Base-by-base conservation (phyloP, 2,113 vertebrate genomes). In the Oreochromis spilurus region DNA sequence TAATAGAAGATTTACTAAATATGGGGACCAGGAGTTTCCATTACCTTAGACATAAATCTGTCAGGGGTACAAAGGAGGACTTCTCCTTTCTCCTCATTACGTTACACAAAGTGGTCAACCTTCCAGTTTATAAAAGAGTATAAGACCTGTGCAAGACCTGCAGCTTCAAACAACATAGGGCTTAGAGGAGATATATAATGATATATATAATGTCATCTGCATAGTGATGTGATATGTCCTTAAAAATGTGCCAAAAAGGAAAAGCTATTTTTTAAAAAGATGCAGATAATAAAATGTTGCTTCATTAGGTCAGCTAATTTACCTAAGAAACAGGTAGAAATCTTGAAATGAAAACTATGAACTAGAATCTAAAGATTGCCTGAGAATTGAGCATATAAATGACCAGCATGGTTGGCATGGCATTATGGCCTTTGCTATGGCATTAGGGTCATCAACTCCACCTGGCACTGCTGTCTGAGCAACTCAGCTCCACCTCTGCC, bases 1-100 rank as follows among this genome's bases (percentile, higher is more conserved):
- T 40, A 11, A 40, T 11, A 40, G 38, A 40, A 40, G 38, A 11
- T 40, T 40, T 40, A 11, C 26, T 26, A 38, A 36, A 65, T 1
- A 36, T 0, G 6, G 10, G 10, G 60, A 65, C 31, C 60, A 36
- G 34, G 34, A n/a, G 34, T n/a, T 65, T 0, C 0, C 29, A 60
- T 60, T 6, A 31, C 57, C 57, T 58, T 0, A 14, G 17, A 65
- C 60, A 65, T 6, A 65, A 65, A 62, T n/a, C 58, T 36, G 31
- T 36, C 17, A 62, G 29, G 2, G 5, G 29, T 31, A 0, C 14
- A 60, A 10, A 60, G 14, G 29, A 62, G 58, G 58, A 19, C 5
- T 0, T 62, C 16, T 19, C 16, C 34, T 34, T 62, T 1, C 16
- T 62, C 57, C 26, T 34, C 16, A 0, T 62, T 9, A 62, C 36